Evolutionary conservation across 2,797 vertebrate genomes (phyloP), one percentile per base, ranked within the genome.

Genomic region (Gambusia yucatana): DNA sequence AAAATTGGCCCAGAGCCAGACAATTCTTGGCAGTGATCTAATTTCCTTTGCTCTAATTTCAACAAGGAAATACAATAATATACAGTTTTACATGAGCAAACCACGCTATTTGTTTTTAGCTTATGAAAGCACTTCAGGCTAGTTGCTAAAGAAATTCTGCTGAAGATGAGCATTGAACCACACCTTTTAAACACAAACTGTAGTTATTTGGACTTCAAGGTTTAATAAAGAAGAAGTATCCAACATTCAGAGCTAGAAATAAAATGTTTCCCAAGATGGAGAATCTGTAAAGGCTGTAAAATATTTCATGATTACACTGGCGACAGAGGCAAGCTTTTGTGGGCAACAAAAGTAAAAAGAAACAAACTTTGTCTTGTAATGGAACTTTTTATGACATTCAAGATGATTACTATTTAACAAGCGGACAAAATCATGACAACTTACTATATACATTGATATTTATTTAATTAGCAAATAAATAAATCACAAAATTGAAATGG

Each of bases 291-390:
- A 80, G 76, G 72, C 76, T 59, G 17, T 76, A 82, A 83, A 36
- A 85, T 69, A 84, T 83, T 67, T 75, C 52, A 78, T 36, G 75
- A 82, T 61, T 78, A 69, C 70, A 88, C 41, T 86, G 14, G 48
- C 79, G 75, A 71, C 44, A 79, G 25, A 79, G 52, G 52, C 72
- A 73, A 84, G 73, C 43, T 63, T 70, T 47, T 46, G 61, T 41
- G 79, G 44, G 20, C 61, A 72, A 47, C 20, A 74, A 46, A 16
- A 28, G 43, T 41, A 55, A 74, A 36, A 65, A 67, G 16, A 70
- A 71, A 16, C 3, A 46, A 46, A 13, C 7, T 25, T 46, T 70
- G 30, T 9, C 48, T 48, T 59, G 17, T 43, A 77, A 73, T 61
- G 47, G 0, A 50, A 55, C 25, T 72, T 80, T 44, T 71, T 10